phyloP scores from a whole-genome alignment of 2,113 vertebrate species.

The Tylochromis polylepis region DNA sequence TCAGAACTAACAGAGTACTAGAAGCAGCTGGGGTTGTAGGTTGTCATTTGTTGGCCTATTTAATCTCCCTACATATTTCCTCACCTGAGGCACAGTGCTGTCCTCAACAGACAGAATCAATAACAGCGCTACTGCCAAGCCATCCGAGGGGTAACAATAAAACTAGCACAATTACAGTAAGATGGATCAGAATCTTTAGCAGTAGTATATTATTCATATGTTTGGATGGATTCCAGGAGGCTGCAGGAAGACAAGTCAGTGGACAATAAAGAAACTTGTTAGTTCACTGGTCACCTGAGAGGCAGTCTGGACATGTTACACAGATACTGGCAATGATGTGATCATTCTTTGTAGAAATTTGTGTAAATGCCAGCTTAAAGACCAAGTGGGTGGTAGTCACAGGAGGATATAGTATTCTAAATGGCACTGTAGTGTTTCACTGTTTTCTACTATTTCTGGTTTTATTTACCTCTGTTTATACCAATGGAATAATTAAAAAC shows the following conservation, averaged over 20 bases:
- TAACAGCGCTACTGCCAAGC: constrained; percentile 22
- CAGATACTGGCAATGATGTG: background rate
- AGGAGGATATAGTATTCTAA: background rate
- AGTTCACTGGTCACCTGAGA: constrained; percentile 38
- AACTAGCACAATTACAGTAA: constrained; percentile 49
- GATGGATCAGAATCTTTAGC: constrained; percentile 34
- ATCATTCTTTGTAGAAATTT: background rate
- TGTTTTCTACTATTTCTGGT: background rate
- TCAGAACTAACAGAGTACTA: constrained; percentile 33
- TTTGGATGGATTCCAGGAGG: constrained; percentile 19
- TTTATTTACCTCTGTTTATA: background rate
- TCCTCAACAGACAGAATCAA: constrained; percentile 56
- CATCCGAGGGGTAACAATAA: constrained; percentile 48
- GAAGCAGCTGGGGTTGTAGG: constrained; percentile 43
- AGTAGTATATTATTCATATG: constrained; percentile 51
- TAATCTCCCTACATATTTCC: constrained; percentile 62
- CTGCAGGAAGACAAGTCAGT: background rate
- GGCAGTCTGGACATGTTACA: background rate
- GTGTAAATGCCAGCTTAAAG: background rate
- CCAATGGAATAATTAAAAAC: background rate
- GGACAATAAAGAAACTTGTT: constrained; percentile 29
- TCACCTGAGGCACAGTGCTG: constrained; percentile 25
- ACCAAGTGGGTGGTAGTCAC: background rate
- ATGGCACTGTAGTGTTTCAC: background rate
- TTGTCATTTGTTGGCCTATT: constrained; percentile 60